Conservation (phyloP, 2,888 invertebrate species). For the Pheosia gnoma region DNA sequence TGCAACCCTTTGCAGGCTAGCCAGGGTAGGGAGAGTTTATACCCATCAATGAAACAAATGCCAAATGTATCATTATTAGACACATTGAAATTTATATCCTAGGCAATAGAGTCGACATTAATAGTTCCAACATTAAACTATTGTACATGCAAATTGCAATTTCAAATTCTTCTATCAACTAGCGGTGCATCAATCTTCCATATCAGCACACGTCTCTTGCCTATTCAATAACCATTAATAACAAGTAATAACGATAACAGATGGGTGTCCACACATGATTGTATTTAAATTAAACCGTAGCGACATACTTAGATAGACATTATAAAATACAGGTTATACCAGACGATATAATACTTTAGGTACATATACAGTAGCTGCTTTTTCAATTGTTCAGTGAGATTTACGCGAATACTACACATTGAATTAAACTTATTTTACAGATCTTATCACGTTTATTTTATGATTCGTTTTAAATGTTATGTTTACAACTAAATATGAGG, state of each 20-base stretch:
- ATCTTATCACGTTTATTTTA: too few species aligned
- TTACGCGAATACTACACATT: too few species aligned
- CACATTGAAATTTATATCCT: too few species aligned
- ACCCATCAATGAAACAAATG: too few species aligned
- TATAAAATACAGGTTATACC: constrained; percentile 32
- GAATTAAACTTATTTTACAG: too few species aligned
- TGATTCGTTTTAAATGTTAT: too few species aligned
- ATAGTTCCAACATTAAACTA: background rate
- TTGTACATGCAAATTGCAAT: background rate
- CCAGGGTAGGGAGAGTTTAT: too few species aligned
- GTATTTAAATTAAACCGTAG: constrained; percentile 28
- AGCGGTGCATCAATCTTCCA: constrained; percentile 5
- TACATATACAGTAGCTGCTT: too few species aligned
- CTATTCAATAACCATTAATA: constrained; percentile 17
- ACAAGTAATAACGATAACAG: constrained; percentile 8
- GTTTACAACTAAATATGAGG: too few species aligned
- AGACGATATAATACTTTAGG: constrained; percentile 5
- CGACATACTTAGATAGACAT: constrained; percentile 17
- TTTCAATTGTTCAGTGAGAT: too few species aligned
- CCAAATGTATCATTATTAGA: too few species aligned
- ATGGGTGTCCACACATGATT: constrained; percentile 20
- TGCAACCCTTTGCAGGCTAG: too few species aligned
- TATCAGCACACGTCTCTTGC: background rate
- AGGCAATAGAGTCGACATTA: background rate
- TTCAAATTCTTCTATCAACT: background rate